Conservation (phyloP, 2,797 vertebrate species). For the Rhinoraja longicauda region DNA sequence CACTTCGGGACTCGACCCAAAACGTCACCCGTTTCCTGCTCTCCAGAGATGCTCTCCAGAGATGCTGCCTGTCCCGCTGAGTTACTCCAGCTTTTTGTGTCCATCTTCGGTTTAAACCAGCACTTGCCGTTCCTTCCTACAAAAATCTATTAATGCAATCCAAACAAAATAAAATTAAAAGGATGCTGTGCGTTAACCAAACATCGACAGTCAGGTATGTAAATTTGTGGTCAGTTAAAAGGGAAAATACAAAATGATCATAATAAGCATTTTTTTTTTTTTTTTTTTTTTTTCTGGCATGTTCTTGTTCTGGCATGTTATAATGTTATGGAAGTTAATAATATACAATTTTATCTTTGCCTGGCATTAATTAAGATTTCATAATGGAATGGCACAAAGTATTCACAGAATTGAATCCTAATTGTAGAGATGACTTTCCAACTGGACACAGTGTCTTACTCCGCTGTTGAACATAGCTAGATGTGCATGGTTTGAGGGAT, state of each 20-base stretch:
- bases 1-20: no score
- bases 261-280: no score
- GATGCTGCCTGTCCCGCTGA: no score
- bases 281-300: no score
- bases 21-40: no score
- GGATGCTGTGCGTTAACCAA: neutral
- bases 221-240: neutral
- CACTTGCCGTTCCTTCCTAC: no score
- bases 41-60: no score
- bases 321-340: neutral
- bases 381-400: neutral
- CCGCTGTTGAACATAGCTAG: neutral
- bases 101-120: no score
- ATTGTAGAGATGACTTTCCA: neutral
- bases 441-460: neutral
- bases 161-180: neutral
- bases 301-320: neutral
- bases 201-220: neutral
- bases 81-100: no score
- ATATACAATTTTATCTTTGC: neutral
- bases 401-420: neutral
- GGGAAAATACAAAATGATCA: neutral
- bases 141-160: neutral
- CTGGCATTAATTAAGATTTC: neutral
- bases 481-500: neutral